These are phyloP conservation scores for Scartelaos histophorus DNA, from an alignment of 2,113 vertebrate species.

Conservation along the genomic window DNA sequence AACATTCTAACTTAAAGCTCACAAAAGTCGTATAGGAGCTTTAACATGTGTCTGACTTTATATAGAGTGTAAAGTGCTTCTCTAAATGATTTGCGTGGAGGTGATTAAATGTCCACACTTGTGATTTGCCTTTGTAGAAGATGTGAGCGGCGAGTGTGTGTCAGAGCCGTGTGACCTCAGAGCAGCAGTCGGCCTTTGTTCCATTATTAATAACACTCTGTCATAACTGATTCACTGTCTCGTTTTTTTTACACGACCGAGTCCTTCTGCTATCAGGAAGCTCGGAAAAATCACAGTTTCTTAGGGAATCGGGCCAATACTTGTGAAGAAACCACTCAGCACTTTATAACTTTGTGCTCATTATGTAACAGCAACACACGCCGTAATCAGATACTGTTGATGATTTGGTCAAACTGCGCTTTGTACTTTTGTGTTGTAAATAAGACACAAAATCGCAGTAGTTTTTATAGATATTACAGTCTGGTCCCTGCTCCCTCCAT, in stretches of 20 bases:
- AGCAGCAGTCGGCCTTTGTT: constrained; percentile 3
- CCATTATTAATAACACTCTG: constrained; percentile 6
- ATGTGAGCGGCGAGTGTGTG: background rate
- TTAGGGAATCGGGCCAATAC: background rate
- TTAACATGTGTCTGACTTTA: too few relatives aligned
- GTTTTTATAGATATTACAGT: too few relatives aligned
- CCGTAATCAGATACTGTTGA: background rate
- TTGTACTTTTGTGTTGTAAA: background rate
- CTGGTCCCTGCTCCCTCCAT: too few relatives aligned
- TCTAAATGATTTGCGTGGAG: background rate
- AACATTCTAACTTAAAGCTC: too few relatives aligned
- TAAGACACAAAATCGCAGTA: background rate
- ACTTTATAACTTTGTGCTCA: background rate
- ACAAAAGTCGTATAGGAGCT: too few relatives aligned
- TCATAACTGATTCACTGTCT: constrained; percentile 8
- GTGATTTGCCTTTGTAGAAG: background rate
- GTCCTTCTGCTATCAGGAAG: background rate
- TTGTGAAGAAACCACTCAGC: background rate
- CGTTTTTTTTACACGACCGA: background rate
- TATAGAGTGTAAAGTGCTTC: background rate
- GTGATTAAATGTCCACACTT: constrained; percentile 1
- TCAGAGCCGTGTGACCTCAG: constrained; percentile 4
- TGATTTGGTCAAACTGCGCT: too few relatives aligned
- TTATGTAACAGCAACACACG: background rate
- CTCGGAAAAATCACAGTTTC: constrained; percentile 1